Percentiles rank a stretch among this genome's conserved stretches.
phyloP scores from a whole-genome alignment of 2,113 vertebrate genomes.

The Carassius gibelio region DNA sequence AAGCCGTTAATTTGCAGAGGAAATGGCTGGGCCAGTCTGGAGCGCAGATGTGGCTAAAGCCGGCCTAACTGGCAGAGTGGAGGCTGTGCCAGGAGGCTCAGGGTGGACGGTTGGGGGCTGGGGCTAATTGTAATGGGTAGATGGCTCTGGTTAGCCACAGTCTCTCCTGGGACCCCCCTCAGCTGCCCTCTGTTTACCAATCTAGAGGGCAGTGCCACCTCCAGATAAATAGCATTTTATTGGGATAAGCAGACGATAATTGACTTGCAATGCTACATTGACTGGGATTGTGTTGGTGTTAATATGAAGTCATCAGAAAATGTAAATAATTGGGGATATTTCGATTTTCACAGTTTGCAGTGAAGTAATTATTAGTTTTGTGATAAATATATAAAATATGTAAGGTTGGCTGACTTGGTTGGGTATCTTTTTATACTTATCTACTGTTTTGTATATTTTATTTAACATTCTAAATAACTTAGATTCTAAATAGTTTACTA shows the following conservation, averaged over 20 bases:
- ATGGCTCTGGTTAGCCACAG: constrained; percentile 89
- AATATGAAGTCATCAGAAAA: constrained; percentile 21
- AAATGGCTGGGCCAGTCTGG: constrained; percentile 92
- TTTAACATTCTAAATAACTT: too few relatives aligned
- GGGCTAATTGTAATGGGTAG: constrained; percentile 84
- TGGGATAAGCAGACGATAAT: constrained; percentile 82
- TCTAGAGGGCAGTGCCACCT: constrained; percentile 85
- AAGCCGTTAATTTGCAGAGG: constrained; percentile 98
- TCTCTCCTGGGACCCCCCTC: constrained; percentile 85
- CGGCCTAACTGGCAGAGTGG: constrained; percentile 81
- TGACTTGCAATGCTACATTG: constrained; percentile 77
- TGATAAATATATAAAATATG: background rate
- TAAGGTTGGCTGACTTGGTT: too few relatives aligned
- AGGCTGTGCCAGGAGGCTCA: constrained; percentile 82
- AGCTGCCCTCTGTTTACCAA: constrained; percentile 87
- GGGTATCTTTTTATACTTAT: too few relatives aligned
- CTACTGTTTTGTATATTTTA: too few relatives aligned
- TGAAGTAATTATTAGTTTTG: background rate
- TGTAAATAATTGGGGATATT: background rate
- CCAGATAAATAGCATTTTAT: constrained; percentile 83
- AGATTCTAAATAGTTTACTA: too few relatives aligned
- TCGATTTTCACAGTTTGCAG: background rate
- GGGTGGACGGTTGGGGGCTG: constrained; percentile 38
- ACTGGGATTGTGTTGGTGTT: constrained; percentile 64
- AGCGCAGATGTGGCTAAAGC: constrained; percentile 96